These are phyloP conservation scores for Oryzias curvinotus DNA, from an alignment of 2,113 vertebrate genomes.

Conservation along the genomic window DNA sequence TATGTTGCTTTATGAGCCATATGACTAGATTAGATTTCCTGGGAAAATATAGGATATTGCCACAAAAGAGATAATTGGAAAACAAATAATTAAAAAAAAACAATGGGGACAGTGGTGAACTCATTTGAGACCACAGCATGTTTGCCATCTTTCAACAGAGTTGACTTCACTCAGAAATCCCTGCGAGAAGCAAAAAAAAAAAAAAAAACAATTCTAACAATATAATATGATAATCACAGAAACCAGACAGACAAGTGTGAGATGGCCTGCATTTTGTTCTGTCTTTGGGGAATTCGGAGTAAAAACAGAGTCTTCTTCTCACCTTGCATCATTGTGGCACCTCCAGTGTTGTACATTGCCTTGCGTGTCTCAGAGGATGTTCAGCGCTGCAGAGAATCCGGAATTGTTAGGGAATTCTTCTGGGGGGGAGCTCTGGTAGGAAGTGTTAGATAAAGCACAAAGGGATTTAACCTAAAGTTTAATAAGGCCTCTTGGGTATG, in stretches of 20 bases:
- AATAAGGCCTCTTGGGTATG: conserved; percentile 67
- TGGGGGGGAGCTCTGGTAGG: conserved; percentile 15
- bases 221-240: conserved; percentile 23
- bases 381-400: conserved; percentile 33
- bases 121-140: conserved; percentile 3
- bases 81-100: conserved; percentile 2
- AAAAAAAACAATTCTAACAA: conserved; percentile 9
- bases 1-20: conserved; percentile 35
- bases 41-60: conserved; percentile 19
- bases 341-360: conserved; percentile 15
- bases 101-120: conserved; percentile 7
- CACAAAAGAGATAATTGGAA: conserved; percentile 5
- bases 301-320: conserved; percentile 23
- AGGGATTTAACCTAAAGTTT: conserved; percentile 61
- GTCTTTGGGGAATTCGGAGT: conserved; percentile 4
- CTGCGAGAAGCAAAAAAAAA: conserved; percentile 2
- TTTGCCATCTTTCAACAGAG: conserved; percentile 1
- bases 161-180: conserved; percentile 1
- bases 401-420: conserved; percentile 47
- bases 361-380: conserved; percentile 37
- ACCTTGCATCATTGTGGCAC: conserved; percentile 21
- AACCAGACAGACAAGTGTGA: conserved; percentile 1
- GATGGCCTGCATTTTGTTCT: conserved; percentile 8
- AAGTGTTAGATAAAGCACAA: conserved; percentile 39
- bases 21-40: conserved; percentile 19